These are phyloP conservation scores for Sussaba pulchella DNA, from an alignment of 2,888 invertebrate species.

Conservation along the genomic window DNA sequence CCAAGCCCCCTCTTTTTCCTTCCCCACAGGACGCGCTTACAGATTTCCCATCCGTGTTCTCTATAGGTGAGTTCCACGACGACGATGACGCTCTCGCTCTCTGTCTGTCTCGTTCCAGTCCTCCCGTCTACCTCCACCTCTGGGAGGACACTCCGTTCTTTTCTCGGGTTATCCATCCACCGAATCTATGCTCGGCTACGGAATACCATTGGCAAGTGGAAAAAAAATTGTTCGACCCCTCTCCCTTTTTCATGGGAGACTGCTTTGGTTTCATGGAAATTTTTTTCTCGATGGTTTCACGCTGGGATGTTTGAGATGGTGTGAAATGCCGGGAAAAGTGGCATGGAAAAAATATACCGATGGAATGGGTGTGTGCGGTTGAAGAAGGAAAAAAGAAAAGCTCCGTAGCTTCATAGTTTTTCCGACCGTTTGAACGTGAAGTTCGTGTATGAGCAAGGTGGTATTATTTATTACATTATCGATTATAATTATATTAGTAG, in stretches of 20 bases:
- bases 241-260: background rate
- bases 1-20: constrained; percentile 69
- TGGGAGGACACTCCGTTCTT: constrained; percentile 54
- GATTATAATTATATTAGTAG: no score
- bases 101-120: constrained; percentile 36
- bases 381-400: background rate
- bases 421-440: no score
- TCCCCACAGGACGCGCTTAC: constrained; percentile 65
- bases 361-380: no score
- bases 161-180: constrained; percentile 58
- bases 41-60: constrained; percentile 70
- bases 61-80: constrained; percentile 60
- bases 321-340: constrained; percentile 14
- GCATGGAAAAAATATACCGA: constrained; percentile 6
- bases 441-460: no score
- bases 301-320: background rate
- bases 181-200: constrained; percentile 54
- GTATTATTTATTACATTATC: no score
- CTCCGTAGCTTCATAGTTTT: no score
- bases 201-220: constrained; percentile 19
- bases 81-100: constrained; percentile 40
- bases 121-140: constrained; percentile 54
- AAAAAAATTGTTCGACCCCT: background rate
- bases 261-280: background rate
- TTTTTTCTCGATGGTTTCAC: background rate